A percentile compares a stretch with the other conserved stretches of the same genome.
Conservation (phyloP, 2,888 invertebrate genomes). For the Lomographa bimaculata region DNA sequence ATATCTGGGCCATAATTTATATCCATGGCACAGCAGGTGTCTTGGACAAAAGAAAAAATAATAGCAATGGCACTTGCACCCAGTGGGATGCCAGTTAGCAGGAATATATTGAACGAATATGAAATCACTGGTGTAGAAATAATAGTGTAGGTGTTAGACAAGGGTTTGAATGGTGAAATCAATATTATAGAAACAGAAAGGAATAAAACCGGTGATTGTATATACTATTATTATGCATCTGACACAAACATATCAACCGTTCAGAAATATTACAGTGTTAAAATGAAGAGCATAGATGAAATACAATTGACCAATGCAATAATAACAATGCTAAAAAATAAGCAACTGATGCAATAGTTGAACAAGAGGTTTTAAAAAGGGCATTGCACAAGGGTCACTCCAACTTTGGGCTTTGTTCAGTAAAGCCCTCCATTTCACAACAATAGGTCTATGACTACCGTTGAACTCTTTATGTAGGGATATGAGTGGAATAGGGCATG, state of each 20-base stretch:
- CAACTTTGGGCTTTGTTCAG: conserved; percentile 40
- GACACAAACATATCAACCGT: too few species aligned
- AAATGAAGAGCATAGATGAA: too few species aligned
- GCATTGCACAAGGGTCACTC: conserved; percentile 19
- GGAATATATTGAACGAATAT: conserved; percentile 26
- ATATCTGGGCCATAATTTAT: conserved; percentile 52
- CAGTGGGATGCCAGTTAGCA: conserved; percentile 41
- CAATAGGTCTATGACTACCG: conserved; percentile 47
- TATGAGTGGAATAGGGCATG: conserved; percentile 38
- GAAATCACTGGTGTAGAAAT: conserved; percentile 24
- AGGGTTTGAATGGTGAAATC: conserved; percentile 9
- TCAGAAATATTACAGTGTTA: too few species aligned
- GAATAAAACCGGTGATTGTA: not conserved
- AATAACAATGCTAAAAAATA: too few species aligned
- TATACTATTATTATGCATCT: too few species aligned
- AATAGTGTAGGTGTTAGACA: conserved; percentile 18
- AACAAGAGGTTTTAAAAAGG: conserved; percentile 18
- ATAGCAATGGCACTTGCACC: conserved; percentile 30
- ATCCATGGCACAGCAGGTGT: conserved; percentile 58
- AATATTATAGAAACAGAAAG: conserved; percentile 6
- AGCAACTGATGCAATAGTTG: too few species aligned
- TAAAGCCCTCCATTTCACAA: conserved; percentile 46
- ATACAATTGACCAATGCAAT: too few species aligned
- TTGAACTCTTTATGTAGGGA: conserved; percentile 36
- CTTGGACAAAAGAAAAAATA: conserved; percentile 33